These are phyloP conservation scores for Ataeniobius toweri DNA, from an alignment of 2,797 vertebrate species.

Conservation along the genomic window DNA sequence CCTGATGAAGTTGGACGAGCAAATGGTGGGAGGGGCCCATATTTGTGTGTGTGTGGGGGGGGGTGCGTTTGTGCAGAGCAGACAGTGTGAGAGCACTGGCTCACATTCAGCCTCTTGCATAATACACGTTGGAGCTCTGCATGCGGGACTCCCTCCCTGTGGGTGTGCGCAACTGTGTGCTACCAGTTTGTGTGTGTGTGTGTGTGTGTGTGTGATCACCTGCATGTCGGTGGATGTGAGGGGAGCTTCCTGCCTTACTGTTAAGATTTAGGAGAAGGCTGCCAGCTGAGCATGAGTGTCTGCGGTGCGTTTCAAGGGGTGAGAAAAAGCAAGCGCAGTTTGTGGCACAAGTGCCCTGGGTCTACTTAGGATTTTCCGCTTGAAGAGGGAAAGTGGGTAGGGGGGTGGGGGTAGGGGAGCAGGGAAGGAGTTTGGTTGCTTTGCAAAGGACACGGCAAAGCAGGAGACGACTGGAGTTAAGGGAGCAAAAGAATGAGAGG, in stretches of 20 bases:
- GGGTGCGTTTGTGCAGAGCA: conserved; percentile 49
- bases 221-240: conserved; percentile 67
- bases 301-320: conserved; percentile 10
- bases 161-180: conserved; percentile 71
- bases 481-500: conserved; percentile 53
- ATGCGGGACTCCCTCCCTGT: conserved; percentile 81
- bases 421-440: conserved; percentile 53
- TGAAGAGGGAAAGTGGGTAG: conserved; percentile 24
- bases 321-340: conserved; percentile 57
- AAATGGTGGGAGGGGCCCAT: conserved; percentile 69
- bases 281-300: conserved; percentile 29
- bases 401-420: background rate
- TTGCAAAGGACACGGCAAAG: conserved; percentile 52
- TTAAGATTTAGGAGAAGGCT: conserved; percentile 53
- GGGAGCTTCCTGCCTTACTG: conserved; percentile 65
- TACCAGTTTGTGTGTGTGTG: conserved; percentile 52
- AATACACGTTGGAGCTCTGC: conserved; percentile 80
- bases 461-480: conserved; percentile 47
- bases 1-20: conserved; percentile 88
- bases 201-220: conserved; percentile 52
- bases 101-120: conserved; percentile 81
- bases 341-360: conserved; percentile 54
- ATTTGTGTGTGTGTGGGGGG: conserved; percentile 43
- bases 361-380: conserved; percentile 65
- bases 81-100: conserved; percentile 76